These are phyloP conservation scores for Gymnopithys bicolor DNA, from an alignment of 2,797 vertebrate species.

Conservation along the genomic window DNA sequence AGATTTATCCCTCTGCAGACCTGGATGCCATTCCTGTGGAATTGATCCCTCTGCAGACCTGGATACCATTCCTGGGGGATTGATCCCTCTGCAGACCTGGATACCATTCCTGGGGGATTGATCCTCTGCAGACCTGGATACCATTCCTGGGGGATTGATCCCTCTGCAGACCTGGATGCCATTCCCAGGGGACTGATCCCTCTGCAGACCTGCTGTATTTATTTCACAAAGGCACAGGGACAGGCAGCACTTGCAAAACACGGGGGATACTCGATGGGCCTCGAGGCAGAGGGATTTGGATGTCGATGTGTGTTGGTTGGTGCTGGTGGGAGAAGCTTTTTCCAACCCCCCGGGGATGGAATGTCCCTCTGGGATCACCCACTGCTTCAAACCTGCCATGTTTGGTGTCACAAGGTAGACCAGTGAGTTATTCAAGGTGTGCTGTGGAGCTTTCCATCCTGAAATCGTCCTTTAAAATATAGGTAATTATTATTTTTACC, in stretches of 20 bases:
- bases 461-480: neutral
- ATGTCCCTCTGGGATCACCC: neutral
- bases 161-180: too few species aligned
- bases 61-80: too few species aligned
- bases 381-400: neutral
- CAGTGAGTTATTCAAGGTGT: neutral
- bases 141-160: too few species aligned
- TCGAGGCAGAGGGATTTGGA: neutral
- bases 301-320: fast-evolving
- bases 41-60: too few species aligned
- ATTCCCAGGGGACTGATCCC: too few species aligned
- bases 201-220: neutral
- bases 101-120: too few species aligned
- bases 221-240: neutral
- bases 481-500: neutral
- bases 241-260: neutral
- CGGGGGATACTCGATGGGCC: neutral
- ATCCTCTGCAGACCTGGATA: too few species aligned
- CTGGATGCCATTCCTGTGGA: too few species aligned
- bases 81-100: too few species aligned
- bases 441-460: neutral
- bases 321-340: neutral
- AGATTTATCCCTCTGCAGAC: too few species aligned
- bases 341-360: neutral
- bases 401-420: neutral